Conservation (phyloP, 2,888 invertebrate genomes). For the Loripinus fragilis region DNA sequence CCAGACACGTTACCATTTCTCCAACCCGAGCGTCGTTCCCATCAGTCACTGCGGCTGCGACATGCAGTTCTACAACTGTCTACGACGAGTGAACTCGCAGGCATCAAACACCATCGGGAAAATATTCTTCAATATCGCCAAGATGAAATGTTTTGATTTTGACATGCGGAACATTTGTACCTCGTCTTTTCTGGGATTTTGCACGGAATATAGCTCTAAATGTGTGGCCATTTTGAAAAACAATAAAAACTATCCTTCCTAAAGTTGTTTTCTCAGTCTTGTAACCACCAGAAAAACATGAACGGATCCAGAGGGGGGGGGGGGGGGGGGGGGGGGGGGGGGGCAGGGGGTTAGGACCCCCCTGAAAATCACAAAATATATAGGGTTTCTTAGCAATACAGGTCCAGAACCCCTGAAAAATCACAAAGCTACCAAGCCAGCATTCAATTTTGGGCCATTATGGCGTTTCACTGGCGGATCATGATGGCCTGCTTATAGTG, state of each 20-base stretch:
- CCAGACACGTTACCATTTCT: conserved; percentile 45
- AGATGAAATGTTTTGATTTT: conserved; percentile 64
- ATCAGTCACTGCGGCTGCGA: conserved; percentile 67
- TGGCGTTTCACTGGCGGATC: too few relatives aligned
- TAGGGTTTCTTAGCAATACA: too few relatives aligned
- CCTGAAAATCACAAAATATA: too few relatives aligned
- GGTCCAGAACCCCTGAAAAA: too few relatives aligned
- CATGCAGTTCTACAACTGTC: conserved; percentile 62
- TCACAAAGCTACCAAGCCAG: too few relatives aligned
- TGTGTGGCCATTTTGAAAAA: conserved; percentile 53
- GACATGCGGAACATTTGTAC: conserved; percentile 50
- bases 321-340: too few relatives aligned
- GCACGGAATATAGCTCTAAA: conserved; percentile 27
- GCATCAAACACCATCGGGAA: conserved; percentile 54
- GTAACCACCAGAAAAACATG: too few relatives aligned
- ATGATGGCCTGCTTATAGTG: too few relatives aligned
- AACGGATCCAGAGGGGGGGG: too few relatives aligned
- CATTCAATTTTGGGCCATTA: too few relatives aligned
- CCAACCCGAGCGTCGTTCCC: conserved; percentile 56
- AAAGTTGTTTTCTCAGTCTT: background rate
- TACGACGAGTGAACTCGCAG: conserved; percentile 51
- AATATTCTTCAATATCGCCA: conserved; percentile 60
- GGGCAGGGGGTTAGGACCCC: too few relatives aligned
- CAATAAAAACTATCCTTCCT: conserved; percentile 33
- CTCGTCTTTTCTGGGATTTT: conserved; percentile 43